Conservation (phyloP, 92 coral and sea anemone genomes). For the Bergia sp. region DNA sequence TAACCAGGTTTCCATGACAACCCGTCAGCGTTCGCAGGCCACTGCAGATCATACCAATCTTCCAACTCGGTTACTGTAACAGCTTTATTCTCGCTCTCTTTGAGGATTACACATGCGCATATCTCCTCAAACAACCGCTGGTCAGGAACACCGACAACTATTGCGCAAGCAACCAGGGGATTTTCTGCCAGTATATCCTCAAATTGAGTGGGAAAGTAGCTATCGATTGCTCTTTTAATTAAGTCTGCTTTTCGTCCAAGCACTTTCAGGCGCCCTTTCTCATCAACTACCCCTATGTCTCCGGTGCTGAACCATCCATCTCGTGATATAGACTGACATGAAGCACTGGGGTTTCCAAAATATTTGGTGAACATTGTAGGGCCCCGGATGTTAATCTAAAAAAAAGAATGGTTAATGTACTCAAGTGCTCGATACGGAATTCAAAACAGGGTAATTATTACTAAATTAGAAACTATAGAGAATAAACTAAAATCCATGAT, state of each 20-base stretch:
- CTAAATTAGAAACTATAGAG: too few relatives aligned
- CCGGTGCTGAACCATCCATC: slow-evolving; percentile 16
- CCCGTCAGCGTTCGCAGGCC: neutral
- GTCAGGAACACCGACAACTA: slow-evolving; percentile 25
- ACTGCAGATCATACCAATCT: neutral
- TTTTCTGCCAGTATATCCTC: neutral
- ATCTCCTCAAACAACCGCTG: slow-evolving; percentile 28
- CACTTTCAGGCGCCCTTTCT: slow-evolving; percentile 7
- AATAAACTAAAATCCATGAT: too few relatives aligned
- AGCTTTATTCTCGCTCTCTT: neutral
- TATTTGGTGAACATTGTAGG: slow-evolving; percentile 1
- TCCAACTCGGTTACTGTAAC: neutral
- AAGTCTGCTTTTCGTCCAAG: neutral
- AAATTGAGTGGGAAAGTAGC: neutral
- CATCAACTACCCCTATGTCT: slow-evolving; percentile 8
- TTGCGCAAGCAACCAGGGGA: neutral
- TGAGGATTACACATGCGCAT: slow-evolving; percentile 21
- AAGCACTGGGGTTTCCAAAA: neutral
- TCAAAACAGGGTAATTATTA: too few relatives aligned
- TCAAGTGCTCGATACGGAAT: too few relatives aligned
- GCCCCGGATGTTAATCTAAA: slow-evolving; percentile 2
- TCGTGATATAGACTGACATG: neutral
- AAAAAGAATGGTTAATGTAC: neutral
- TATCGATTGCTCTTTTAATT: neutral
- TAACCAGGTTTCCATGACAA: slow-evolving; percentile 6